Evolutionary conservation across 2,888 invertebrate genomes (phyloP), one percentile per base, ranked within the genome.

Genomic region (Hypomecis punctinalis): DNA sequence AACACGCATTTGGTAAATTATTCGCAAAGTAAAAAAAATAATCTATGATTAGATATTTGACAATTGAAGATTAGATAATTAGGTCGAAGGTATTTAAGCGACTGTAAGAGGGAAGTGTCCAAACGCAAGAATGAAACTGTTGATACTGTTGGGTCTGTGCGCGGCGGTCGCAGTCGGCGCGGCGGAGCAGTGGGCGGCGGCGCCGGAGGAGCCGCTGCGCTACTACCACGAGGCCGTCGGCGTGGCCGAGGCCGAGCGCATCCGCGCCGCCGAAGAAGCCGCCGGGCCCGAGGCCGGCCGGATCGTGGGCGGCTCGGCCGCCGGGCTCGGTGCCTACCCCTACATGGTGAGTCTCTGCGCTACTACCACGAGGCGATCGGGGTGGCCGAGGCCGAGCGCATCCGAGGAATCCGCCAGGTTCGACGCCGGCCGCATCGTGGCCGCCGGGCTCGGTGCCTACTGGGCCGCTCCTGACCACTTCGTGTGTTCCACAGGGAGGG

Each of bases 151-250:
- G 13, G n/a, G 5, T 6, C 35, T 35, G 47, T 46, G 45, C 52
- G 40, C 40, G 53, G 53, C 47, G 23, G n/a, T n/a, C n/a, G n/a
- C n/a, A n/a, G 33, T 6, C 40, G 47, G 43, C 35, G 47, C 37
- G 36, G 48, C 42, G 0, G 61, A 35, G 53, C 6, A 11, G 5
- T 51, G 51, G 51, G 9, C 1, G 5, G 39, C 11, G 42, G 23
- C 39, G 9, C 5, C 23, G 4, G 46, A 4, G 23, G 46, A 61
- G 61, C 48, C 65, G 54, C 36, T 9, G 64, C 66, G 67, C 53
- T 52, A 69, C 67, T 77, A 77, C 66, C 77, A 77, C 64, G 78
- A 75, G 63, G 52, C 6, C 58, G 73, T 66, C 43, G 77, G 77
- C 55, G 58, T 76, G 43, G 33, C 56, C 11, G 75, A 70, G 66